Evolutionary conservation across 1,140 invertebrate genomes (phyloP).

Genomic region (Spodoptera frugiperda): DNA sequence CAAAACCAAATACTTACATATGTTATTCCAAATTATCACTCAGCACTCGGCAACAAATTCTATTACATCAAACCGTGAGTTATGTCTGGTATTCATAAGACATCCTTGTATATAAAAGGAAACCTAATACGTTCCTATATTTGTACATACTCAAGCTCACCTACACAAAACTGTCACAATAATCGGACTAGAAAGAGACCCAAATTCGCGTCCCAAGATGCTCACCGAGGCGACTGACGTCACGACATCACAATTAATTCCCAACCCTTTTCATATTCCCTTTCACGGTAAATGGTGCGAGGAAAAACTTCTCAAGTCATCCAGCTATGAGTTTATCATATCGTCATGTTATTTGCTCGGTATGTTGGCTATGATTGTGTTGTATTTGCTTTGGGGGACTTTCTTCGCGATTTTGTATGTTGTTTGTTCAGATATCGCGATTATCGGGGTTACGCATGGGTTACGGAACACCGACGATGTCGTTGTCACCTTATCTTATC

Average conservation of each 20-base stretch:
- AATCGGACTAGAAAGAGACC: constrained; percentile 29
- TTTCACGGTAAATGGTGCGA: constrained; percentile 58
- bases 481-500: too few relatives aligned
- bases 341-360: constrained; percentile 19
- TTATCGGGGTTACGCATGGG: not conserved
- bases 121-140: not conserved
- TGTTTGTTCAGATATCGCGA: not conserved
- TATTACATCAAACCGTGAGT: too few relatives aligned
- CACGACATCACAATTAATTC: constrained; percentile 58
- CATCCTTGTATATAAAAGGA: not conserved
- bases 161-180: constrained; percentile 21
- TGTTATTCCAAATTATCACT: too few relatives aligned
- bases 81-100: too few relatives aligned
- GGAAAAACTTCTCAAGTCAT: constrained; percentile 57
- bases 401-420: not conserved
- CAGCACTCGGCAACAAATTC: not conserved
- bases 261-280: constrained; percentile 57
- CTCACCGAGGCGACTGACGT: constrained; percentile 51
- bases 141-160: not conserved
- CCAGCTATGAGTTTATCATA: constrained; percentile 45
- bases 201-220: constrained; percentile 43
- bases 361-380: constrained; percentile 13
- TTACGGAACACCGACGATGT: too few relatives aligned
- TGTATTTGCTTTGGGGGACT: constrained; percentile 8
- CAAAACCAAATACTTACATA: too few relatives aligned